A percentile compares a stretch with the other conserved stretches of the same genome.
Evolutionary conservation across 2,888 invertebrate genomes (phyloP).

Genomic region (Eilema caniola): DNA sequence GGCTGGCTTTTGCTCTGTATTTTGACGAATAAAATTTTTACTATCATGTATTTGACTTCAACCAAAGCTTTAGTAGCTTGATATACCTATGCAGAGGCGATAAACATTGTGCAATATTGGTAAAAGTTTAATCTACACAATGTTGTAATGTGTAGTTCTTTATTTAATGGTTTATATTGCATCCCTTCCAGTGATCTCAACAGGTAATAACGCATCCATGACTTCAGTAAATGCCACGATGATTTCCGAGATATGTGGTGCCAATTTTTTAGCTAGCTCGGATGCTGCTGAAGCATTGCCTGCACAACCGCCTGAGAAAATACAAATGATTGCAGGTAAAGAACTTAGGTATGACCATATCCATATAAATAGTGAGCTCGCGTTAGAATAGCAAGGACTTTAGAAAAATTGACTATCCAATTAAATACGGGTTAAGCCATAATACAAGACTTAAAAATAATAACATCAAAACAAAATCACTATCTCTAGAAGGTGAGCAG

Average conservation of each 20-base stretch:
- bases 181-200: slow-evolving; percentile 72
- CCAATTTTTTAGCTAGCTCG: slow-evolving; percentile 79
- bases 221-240: slow-evolving; percentile 72
- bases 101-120: too few relatives aligned
- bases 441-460: not conserved
- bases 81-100: too few relatives aligned
- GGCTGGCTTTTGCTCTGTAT: too few relatives aligned
- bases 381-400: not conserved
- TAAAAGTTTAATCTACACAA: too few relatives aligned
- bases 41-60: too few relatives aligned
- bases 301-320: slow-evolving; percentile 83
- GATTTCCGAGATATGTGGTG: slow-evolving; percentile 79
- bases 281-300: slow-evolving; percentile 78
- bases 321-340: slow-evolving; percentile 84
- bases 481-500: too few relatives aligned
- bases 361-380: not conserved
- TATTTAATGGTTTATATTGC: slow-evolving; percentile 10
- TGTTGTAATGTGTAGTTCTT: not conserved
- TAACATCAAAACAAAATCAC: too few relatives aligned
- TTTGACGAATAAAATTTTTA: too few relatives aligned
- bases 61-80: too few relatives aligned
- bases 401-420: not conserved
- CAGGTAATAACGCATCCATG: slow-evolving; percentile 75
- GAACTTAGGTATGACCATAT: not conserved
- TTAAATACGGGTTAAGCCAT: too few relatives aligned